These are phyloP conservation scores for Mythimna impura DNA, from an alignment of 2,888 invertebrate genomes.

Conservation along the genomic window DNA sequence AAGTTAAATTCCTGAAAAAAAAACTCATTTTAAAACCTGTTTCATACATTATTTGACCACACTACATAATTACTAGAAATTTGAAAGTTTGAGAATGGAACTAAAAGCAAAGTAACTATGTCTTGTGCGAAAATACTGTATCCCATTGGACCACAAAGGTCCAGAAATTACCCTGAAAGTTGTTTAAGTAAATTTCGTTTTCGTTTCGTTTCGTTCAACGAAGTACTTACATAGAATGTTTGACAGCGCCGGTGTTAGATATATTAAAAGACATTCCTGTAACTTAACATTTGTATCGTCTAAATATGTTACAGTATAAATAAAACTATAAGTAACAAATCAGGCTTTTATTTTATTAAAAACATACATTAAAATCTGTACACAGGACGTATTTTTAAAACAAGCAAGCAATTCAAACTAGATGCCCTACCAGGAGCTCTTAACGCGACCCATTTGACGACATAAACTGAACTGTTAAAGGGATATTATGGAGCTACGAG, in stretches of 20 bases:
- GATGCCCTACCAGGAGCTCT: no score
- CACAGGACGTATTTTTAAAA: constrained; percentile 7
- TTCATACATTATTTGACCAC: not conserved
- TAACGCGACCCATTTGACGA: no score
- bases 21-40: not conserved
- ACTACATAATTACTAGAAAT: not conserved
- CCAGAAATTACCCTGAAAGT: not conserved
- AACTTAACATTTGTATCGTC: not conserved
- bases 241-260: not conserved
- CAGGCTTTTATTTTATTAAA: constrained; percentile 38
- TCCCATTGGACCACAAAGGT: not conserved
- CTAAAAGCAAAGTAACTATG: constrained; percentile 1
- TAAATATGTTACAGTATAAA: constrained; percentile 35
- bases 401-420: not conserved
- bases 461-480: no score
- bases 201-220: not conserved
- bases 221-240: not conserved
- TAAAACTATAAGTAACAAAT: constrained; percentile 37
- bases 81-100: not conserved
- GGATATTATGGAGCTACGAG: no score
- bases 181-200: not conserved
- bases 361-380: not conserved
- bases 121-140: not conserved
- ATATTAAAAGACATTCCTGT: constrained; percentile 11
- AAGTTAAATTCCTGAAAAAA: no score